Conservation (phyloP, 2,113 vertebrate genomes). For the Sceloporus undulatus region DNA sequence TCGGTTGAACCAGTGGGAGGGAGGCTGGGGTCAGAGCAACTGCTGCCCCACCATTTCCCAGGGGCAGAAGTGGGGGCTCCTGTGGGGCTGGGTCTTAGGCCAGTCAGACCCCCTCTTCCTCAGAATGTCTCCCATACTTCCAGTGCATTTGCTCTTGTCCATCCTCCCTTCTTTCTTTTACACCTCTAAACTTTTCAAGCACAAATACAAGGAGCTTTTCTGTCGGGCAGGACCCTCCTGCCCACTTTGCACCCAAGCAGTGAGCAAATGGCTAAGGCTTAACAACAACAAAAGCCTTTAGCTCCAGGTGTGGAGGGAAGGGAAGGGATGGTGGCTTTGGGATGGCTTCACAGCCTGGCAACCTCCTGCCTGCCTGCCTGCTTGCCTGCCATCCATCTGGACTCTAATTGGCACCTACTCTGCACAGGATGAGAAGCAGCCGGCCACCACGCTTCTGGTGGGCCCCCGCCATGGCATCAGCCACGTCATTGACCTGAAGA, state of each 20-base stretch:
- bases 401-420: not conserved
- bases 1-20: slow-evolving; percentile 51
- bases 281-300: too few species aligned
- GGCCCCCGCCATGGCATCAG: slow-evolving; percentile 97
- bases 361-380: not conserved
- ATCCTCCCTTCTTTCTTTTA: too few species aligned
- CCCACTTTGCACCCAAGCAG: not conserved
- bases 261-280: not conserved
- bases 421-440: slow-evolving; percentile 92
- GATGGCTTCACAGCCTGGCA: not conserved
- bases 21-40: not conserved
- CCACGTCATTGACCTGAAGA: slow-evolving; percentile 98
- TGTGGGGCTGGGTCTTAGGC: too few species aligned
- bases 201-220: not conserved
- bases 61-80: too few species aligned
- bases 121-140: too few species aligned
- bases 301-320: not conserved
- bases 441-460: slow-evolving; percentile 93
- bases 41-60: too few species aligned
- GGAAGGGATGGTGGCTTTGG: too few species aligned
- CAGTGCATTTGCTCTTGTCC: too few species aligned
- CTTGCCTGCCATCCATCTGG: not conserved
- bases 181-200: too few species aligned
- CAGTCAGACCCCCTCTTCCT: too few species aligned
- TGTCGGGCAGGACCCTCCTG: not conserved